Base-by-base conservation (phyloP, 1,140 invertebrate species). In the Pantala flavescens region DNA sequence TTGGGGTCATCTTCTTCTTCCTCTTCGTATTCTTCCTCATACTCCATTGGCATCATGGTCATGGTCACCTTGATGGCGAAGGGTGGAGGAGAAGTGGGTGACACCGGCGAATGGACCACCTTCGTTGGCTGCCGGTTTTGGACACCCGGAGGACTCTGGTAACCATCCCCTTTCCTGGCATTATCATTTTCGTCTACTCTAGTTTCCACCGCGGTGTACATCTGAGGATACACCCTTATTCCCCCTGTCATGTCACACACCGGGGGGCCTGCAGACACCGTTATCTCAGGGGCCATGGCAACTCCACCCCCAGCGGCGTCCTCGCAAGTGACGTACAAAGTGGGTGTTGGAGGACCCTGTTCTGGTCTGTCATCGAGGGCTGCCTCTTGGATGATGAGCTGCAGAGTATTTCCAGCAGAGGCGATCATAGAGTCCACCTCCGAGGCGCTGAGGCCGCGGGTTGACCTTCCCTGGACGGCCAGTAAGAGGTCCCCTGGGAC, bases 331-430 rank as follows among this genome's bases (percentile, higher is more conserved):
- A 63, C 49, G 49, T 63, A 63, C 49, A 63, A 16, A 19, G 49
- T 63, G n/a, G 49, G 49, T 63, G 49, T 63, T 5, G 16, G 16
- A 19, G 16, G 16, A 1, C 16, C 49, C 16, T 21, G 16, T 12
- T 63, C 49, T 12, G 28, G 28, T 36, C 28, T 36, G 28, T 36
- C 28, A 36, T 36, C 28, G 28, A 36, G 3, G 5, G 1, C 24
- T 11, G 42, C 77, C 76, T 81, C 80, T 71, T 76, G 74, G 24
- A 81, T 74, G 11, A 79, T 78, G 3, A 81, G 73, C 63, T 80
- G 77, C 10, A 80, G 76, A 0, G 75, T 72, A 70, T 79, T 79
- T 21, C 80, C 79, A 5, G 77, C 74, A 7, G 76, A 75, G 43
- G 75, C 76, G 24, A 81, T 76, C 9, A 81, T 77, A 23, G 78